Evolutionary conservation across 2,797 vertebrate species (phyloP), one percentile per base, ranked within the genome.

Genomic region (Eulemur coronatus): DNA sequence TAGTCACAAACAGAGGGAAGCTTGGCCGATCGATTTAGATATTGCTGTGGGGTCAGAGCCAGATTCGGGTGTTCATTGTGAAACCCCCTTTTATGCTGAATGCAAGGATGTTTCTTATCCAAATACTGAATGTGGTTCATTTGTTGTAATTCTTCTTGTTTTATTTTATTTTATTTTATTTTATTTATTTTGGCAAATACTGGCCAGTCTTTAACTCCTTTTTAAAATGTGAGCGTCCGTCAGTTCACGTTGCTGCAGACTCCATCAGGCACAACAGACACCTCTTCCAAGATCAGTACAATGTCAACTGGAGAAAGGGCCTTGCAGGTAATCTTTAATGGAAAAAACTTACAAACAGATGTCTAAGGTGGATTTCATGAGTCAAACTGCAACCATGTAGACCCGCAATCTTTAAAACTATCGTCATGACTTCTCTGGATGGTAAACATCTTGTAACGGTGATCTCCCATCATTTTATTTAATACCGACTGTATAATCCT

Each of bases 371-470:
- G 46, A 33, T 57, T 17, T 75, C 17, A 43, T 67, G 26, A 24
- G 3, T 50, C 48, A 22, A 55, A 20, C 1, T 4, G 33, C 24
- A 17, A 46, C 3, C 2, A 2, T 15, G 14, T 63, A 9, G 13
- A 15, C 35, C n/a, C 28, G 22, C 20, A 43, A 24, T 30, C 69
- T 6, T 75, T 46, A 26, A 30, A 82, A 84, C 14, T 35, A 2
- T n/a, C 10, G 11, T 12, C 14, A 7, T 3, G 26, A n/a, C 24
- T 43, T 8, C 4, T 4, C 7, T 30, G 52, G 3, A 24, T 2
- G 28, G n/a, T 18, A 26, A 61, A 63, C 17, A 7, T 61, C 41
- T 30, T 38, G 30, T 0, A 28, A 2, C 24, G 4, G 17, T 12
- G 2, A 26, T 15, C 7, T 4, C 4, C 63, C 86, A 33, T 65